Evolutionary conservation across 2,113 vertebrate species (phyloP).

Genomic region (Pontoporia blainvillei): DNA sequence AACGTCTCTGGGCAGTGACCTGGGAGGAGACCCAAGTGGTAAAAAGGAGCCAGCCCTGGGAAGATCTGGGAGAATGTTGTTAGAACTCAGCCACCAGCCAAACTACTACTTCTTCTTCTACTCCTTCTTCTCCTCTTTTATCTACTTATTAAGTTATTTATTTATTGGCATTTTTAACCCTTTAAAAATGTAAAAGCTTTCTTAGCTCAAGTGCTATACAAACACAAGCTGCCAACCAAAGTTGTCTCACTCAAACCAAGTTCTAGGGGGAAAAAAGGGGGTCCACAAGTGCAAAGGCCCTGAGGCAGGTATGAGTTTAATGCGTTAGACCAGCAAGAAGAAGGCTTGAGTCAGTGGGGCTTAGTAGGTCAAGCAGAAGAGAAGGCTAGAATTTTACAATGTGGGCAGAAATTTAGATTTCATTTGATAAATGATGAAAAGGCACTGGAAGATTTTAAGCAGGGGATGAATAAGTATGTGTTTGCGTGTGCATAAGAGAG

Average conservation of each 20-base stretch:
- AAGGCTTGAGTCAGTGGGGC: background rate
- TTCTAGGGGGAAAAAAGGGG: background rate
- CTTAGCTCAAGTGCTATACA: background rate
- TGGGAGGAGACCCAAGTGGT: background rate
- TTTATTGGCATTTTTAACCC: background rate
- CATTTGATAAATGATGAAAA: background rate
- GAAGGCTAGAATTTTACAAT: background rate
- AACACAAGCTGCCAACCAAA: background rate
- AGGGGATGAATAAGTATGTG: background rate
- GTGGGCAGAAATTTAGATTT: background rate
- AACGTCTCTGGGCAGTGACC: rapidly evolving
- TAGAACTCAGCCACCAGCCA: background rate
- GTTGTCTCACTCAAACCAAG: no score
- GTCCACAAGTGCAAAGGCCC: background rate
- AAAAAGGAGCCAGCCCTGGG: background rate
- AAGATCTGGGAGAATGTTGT: background rate
- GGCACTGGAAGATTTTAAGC: background rate
- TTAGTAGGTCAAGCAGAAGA: background rate
- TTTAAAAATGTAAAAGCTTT: background rate
- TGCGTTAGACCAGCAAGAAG: background rate
- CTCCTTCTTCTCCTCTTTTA: background rate
- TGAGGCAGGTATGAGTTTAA: background rate
- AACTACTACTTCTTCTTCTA: background rate
- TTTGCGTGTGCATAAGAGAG: background rate
- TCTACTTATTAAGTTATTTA: background rate